Conservation (phyloP, 1,140 invertebrate genomes). For the Pogonus chalceus region DNA sequence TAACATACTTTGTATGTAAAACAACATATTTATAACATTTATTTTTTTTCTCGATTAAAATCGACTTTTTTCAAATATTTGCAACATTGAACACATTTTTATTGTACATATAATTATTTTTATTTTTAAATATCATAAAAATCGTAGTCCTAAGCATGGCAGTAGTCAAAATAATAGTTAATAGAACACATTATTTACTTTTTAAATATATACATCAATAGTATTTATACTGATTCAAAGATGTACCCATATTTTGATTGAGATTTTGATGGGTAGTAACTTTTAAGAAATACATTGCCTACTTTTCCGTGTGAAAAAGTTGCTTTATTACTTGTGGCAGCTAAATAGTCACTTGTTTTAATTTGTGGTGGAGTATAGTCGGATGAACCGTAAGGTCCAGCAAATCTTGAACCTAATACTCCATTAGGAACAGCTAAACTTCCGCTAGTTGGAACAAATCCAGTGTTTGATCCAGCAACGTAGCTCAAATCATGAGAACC, state of each 20-base stretch:
- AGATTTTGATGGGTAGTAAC: background rate
- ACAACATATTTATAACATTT: too few species aligned
- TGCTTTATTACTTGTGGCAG: background rate
- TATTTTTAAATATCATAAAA: too few species aligned
- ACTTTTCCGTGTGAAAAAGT: background rate
- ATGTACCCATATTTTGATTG: background rate
- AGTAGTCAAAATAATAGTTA: too few species aligned
- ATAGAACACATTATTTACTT: too few species aligned
- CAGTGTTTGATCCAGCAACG: conserved; percentile 17
- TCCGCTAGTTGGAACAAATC: conserved; percentile 15
- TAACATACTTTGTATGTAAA: too few species aligned
- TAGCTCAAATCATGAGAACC: conserved; percentile 21
- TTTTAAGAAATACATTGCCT: background rate
- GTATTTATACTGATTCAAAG: background rate
- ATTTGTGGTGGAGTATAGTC: background rate
- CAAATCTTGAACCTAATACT: background rate
- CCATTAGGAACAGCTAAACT: background rate
- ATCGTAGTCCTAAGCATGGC: too few species aligned
- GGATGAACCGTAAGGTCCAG: background rate
- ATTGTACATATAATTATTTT: too few species aligned
- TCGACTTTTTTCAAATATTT: too few species aligned
- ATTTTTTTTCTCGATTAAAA: too few species aligned
- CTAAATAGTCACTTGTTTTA: background rate
- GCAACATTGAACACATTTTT: too few species aligned
- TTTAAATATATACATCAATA: background rate